Base-by-base conservation (phyloP, 2,888 invertebrate species). In the Drosophila prolongata region DNA sequence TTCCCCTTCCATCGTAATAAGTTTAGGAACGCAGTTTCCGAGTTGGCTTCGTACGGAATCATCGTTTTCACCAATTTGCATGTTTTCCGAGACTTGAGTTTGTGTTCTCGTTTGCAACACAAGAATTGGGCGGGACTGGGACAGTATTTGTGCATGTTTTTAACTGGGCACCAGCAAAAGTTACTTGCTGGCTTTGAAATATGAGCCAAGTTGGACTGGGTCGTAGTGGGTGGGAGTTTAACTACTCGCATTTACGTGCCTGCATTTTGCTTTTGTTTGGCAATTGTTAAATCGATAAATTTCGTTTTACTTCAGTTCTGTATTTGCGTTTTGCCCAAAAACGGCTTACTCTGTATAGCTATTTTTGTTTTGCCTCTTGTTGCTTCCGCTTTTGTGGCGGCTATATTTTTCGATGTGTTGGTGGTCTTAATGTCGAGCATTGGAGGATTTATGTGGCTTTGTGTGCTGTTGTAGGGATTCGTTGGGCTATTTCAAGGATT, bases 271-370 rank as follows among this genome's bases (percentile, higher is more conserved):
- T 50, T 66, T 75, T 58, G 70, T 79, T 73, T 59, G 70, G 47
- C 73, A 76, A 74, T 77, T 81, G 80, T 81, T 81, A 60, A 82
- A 82, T 81, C 80, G 67, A 81, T 81, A 81, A 71, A 70, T 62
- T 76, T 35, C 37, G 9, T 47, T 56, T 64, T 54, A 54, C 59
- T 49, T 34, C 35, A 40, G 11, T 16, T 52, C 27, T 47, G 27
- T 49, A 24, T 42, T 37, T 50, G 35, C 49, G 24, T 55, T 69
- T 66, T 38, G 8, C 14, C 49, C 5, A 64, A 67, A 64, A 65
- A 47, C 46, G 53, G 35, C 64, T 35, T 50, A 42, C n/a, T n/a
- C 34, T 37, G 35, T 27, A 16, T 14, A 11, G 46, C 37, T 42
- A 40, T 53, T 62, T 62, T 53, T 13, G 34, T 16, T 61, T 8